phyloP scores from a whole-genome alignment of 30 jellyfish, hydroid and myxozoan genomes.

The Mastigias papua region DNA sequence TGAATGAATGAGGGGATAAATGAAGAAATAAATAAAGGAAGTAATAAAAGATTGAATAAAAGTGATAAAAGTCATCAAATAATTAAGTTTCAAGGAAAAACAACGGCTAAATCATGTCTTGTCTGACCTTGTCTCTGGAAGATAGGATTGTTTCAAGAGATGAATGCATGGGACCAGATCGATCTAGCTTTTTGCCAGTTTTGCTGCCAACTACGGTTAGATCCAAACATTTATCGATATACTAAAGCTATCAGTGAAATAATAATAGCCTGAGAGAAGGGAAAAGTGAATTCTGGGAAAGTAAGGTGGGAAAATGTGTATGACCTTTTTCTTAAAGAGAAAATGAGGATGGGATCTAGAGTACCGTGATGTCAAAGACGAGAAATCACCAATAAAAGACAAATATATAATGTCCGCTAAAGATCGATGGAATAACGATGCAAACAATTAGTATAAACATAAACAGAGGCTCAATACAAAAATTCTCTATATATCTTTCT shows the following conservation, averaged over 20 bases:
- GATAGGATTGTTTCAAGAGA: neutral
- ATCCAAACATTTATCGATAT: neutral
- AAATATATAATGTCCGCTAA: no score
- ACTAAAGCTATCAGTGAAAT: neutral
- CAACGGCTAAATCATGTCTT: neutral
- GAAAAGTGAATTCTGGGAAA: neutral
- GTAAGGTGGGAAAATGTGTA: neutral
- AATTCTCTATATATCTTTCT: neutral
- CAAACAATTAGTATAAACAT: no score
- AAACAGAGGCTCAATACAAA: no score
- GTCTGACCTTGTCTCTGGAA: slow-evolving; percentile 4
- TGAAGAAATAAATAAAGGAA: no score
- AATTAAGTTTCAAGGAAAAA: no score
- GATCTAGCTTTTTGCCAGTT: neutral
- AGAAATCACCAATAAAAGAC: no score
- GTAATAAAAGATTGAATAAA: no score
- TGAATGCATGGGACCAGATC: neutral
- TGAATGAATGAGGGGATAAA: no score
- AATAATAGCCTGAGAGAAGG: neutral
- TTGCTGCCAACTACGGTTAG: neutral
- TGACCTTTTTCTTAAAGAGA: neutral
- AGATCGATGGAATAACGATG: no score
- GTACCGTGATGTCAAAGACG: no score
- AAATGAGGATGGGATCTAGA: no score
- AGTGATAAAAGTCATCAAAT: no score